Base-by-base conservation (phyloP, 2,888 invertebrate species). In the Apodemia hepburni region DNA sequence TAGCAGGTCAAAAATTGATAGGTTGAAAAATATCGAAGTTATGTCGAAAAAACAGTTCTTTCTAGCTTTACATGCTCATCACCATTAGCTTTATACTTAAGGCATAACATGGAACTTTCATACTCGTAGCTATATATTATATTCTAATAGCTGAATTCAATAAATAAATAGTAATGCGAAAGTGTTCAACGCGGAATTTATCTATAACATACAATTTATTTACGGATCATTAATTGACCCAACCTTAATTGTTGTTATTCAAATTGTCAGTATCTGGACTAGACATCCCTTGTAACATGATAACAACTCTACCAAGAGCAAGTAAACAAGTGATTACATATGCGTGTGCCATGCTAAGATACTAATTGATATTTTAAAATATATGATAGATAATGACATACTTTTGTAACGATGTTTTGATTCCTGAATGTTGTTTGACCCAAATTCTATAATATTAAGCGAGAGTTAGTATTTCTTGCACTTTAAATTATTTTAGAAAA, bases 211-310 rank as follows among this genome's bases (percentile, higher is more conserved):
- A 12, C 4, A 38, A 38, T 38, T 38, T 51, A 51, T 51, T 51
- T 18, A 18, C 22, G 18, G 51, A 62, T 38, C 11, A 61, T 42
- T 15, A 78, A 75, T 79, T 77, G 73, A 73, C 73, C 73, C 80
- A 82, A 78, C 78, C 77, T 78, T 80, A 81, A 79, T 80, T 27
- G 22, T 75, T 79, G 78, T 78, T 82, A 79, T 82, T 82, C 22
- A 54, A 27, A 54, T 27, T 54, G 27, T 54, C 49, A 22, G 49
- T 65, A 65, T 67, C 61, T 61, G 35, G 58, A 59, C 62, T 70
- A 75, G 75, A 75, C 78, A 79, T 74, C 74, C 76, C 77, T 75
- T 69, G 63, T 64, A 73, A 71, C 76, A 76, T 74, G 45, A 75
- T 72, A 76, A 77, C 78, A 76, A 72, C 51, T 54, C 22, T 11